These are phyloP conservation scores for Phaetusa simplex DNA, from an alignment of 2,113 vertebrate species.

Conservation along the genomic window DNA sequence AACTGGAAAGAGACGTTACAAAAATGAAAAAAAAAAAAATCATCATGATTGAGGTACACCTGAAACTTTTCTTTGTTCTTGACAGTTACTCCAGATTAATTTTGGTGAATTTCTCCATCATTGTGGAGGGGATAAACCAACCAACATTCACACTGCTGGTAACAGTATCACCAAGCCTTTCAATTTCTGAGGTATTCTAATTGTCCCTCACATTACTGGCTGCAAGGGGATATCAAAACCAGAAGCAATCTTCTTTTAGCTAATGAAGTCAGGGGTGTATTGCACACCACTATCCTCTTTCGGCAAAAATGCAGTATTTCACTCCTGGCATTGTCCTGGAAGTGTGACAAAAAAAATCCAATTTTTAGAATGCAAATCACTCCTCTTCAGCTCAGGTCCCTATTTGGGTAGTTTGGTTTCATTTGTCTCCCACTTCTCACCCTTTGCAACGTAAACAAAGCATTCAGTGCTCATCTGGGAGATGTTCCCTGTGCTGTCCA, in stretches of 20 bases:
- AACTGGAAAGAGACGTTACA: not conserved
- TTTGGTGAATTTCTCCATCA: not conserved
- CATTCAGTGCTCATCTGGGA: not conserved
- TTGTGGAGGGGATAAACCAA: not conserved
- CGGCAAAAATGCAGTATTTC: not conserved
- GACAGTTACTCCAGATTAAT: not conserved
- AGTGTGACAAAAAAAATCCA: not conserved
- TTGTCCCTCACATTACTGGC: not conserved
- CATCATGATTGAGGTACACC: not conserved
- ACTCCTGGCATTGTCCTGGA: not conserved
- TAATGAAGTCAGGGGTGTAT: not conserved
- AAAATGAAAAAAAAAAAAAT: not conserved
- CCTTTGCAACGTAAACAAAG: not conserved
- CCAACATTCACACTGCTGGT: not conserved
- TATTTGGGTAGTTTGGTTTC: not conserved
- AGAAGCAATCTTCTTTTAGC: not conserved
- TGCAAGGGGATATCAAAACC: not conserved
- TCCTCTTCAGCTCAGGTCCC: not conserved
- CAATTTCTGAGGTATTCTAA: not conserved
- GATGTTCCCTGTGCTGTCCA: not conserved
- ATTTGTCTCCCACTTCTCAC: not conserved
- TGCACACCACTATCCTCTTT: not conserved
- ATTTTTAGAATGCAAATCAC: not conserved
- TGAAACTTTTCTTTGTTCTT: not conserved
- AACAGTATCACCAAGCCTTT: not conserved